A percentile compares a stretch with the other conserved stretches of the same genome.
These are phyloP conservation scores for Sisyra nigra DNA, from an alignment of 2,888 invertebrate genomes.

Conservation along the genomic window DNA sequence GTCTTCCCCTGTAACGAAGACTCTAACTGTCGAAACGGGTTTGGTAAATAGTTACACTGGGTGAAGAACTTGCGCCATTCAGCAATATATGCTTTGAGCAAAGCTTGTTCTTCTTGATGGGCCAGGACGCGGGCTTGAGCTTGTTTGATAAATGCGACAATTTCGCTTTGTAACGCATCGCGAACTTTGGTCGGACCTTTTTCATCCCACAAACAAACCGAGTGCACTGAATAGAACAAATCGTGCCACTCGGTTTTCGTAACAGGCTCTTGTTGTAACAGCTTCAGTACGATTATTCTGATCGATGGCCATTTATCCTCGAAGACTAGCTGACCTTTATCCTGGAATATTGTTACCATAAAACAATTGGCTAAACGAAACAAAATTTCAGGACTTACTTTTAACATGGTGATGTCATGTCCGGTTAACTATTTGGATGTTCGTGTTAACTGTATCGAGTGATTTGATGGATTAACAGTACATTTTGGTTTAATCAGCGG, in stretches of 20 bases:
- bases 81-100: slow-evolving; percentile 89
- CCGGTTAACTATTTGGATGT: too few species aligned
- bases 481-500: too few species aligned
- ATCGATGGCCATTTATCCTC: slow-evolving; percentile 96
- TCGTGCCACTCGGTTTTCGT: slow-evolving; percentile 95
- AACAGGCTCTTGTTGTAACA: slow-evolving; percentile 87
- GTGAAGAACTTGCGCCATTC: slow-evolving; percentile 99
- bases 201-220: slow-evolving; percentile 95
- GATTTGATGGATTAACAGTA: too few species aligned
- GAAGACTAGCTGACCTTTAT: slow-evolving; percentile 70
- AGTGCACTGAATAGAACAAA: slow-evolving; percentile 88
- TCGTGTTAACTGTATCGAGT: too few species aligned
- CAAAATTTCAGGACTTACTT: too few species aligned
- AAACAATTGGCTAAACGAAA: too few species aligned
- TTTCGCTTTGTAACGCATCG: slow-evolving; percentile 80
- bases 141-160: slow-evolving; percentile 85
- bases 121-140: slow-evolving; percentile 81
- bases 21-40: slow-evolving; percentile 89
- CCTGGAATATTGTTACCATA: slow-evolving; percentile 36
- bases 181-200: slow-evolving; percentile 79
- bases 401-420: too few species aligned
- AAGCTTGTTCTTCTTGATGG: slow-evolving; percentile 86
- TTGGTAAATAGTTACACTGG: slow-evolving; percentile 92
- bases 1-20: slow-evolving; percentile 61
- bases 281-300: slow-evolving; percentile 83